Percentiles rank a stretch among this genome's conserved stretches.
phyloP scores from a whole-genome alignment of 2,888 invertebrate species.

The Eurois occulta region DNA sequence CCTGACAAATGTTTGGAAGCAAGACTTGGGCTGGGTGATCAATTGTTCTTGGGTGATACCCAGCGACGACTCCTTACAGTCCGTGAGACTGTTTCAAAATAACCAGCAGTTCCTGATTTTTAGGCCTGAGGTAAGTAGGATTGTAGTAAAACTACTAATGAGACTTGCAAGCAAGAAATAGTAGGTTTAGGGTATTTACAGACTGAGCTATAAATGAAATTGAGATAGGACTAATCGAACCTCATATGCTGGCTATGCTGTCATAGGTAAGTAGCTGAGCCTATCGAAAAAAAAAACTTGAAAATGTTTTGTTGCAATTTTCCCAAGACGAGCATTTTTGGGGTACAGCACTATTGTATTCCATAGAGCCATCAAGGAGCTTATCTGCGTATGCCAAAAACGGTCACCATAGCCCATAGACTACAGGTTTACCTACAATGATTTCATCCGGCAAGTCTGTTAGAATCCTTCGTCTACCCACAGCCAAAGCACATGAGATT shows the following conservation, averaged over 20 bases:
- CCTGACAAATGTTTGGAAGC: slow-evolving; percentile 76
- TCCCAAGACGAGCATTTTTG: not conserved
- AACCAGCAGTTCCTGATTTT: slow-evolving; percentile 81
- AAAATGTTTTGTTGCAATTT: too few relatives aligned
- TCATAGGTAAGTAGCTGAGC: too few relatives aligned
- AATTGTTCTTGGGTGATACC: slow-evolving; percentile 79
- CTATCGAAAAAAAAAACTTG: not conserved
- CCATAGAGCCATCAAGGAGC: not conserved
- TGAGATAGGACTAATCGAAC: not conserved
- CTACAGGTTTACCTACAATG: not conserved
- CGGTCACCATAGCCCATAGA: not conserved
- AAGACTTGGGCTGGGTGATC: slow-evolving; percentile 81
- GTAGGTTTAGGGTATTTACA: not conserved
- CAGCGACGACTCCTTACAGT: slow-evolving; percentile 79
- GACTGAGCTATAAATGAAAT: not conserved
- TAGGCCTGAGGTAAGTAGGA: slow-evolving; percentile 80
- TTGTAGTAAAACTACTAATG: too few relatives aligned
- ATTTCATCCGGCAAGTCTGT: not conserved
- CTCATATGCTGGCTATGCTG: not conserved
- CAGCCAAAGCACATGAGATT: not conserved
- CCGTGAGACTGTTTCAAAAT: slow-evolving; percentile 79
- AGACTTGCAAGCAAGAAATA: not conserved
- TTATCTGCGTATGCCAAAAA: not conserved
- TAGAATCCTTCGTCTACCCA: not conserved
- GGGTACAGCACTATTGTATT: not conserved